A percentile compares a stretch with the other conserved stretches of the same genome.
phyloP scores from a whole-genome alignment of 1,140 invertebrate species.

The Epicauta chinensis region DNA sequence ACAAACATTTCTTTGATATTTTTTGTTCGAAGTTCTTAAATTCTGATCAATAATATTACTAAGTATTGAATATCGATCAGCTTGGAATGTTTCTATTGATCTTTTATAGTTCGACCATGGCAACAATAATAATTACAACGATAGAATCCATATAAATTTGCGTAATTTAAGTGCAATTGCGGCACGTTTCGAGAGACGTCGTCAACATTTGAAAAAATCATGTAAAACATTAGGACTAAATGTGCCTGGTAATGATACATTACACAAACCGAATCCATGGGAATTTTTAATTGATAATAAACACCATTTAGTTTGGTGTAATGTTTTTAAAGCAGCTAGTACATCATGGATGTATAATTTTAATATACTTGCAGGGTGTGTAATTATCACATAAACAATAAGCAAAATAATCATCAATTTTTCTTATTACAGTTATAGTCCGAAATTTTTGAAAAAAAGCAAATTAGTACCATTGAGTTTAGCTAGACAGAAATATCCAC shows the following conservation, averaged over 20 bases:
- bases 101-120: not conserved
- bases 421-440: conserved; percentile 50
- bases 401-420: not conserved
- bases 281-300: conserved; percentile 75
- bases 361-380: conserved; percentile 69
- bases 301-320: conserved; percentile 77
- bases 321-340: conserved; percentile 80
- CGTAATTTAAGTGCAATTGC: conserved; percentile 27
- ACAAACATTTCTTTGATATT: too few species aligned
- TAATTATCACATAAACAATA: not conserved
- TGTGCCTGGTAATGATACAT: conserved; percentile 53
- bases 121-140: not conserved
- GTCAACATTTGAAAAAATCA: conserved; percentile 30
- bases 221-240: conserved; percentile 35
- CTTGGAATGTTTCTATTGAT: not conserved
- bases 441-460: conserved; percentile 67
- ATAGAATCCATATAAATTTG: not conserved
- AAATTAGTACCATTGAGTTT: conserved; percentile 69
- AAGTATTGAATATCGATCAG: conserved; percentile 45
- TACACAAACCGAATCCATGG: conserved; percentile 71
- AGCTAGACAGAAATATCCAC: conserved; percentile 69
- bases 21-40: too few species aligned
- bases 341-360: conserved; percentile 89
- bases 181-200: conserved; percentile 32
- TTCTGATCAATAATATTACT: too few species aligned